Percentiles rank a stretch among this genome's conserved stretches.
Conservation (phyloP, 2,113 vertebrate genomes). For the Axis porcinus region DNA sequence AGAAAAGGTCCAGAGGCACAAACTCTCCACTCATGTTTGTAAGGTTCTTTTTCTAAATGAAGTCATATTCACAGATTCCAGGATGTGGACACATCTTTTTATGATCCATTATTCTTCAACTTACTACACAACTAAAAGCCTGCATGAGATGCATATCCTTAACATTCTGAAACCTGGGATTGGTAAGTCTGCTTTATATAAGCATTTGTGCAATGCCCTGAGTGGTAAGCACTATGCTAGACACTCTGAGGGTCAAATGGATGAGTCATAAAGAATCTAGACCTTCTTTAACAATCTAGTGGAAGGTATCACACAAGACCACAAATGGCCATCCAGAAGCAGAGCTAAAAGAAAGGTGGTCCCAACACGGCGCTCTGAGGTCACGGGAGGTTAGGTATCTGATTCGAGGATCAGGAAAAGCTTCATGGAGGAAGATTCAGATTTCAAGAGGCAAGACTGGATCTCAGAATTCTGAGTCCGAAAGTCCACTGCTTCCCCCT, state of each 20-base stretch:
- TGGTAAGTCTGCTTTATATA: not conserved
- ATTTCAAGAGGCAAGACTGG: not conserved
- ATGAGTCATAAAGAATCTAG: not conserved
- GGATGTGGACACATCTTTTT: not conserved
- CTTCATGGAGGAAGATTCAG: not conserved
- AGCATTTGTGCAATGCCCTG: not conserved
- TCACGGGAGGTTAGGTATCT: not conserved
- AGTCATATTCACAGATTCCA: not conserved
- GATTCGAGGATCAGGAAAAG: not conserved
- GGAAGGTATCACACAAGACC: not conserved
- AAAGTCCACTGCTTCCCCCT: not conserved
- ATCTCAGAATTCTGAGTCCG: not conserved
- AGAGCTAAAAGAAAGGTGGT: not conserved
- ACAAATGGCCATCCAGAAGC: not conserved
- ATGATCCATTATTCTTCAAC: not conserved
- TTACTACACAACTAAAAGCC: not conserved
- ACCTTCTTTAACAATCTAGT: not conserved
- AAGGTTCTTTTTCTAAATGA: not conserved
- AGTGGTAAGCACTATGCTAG: not conserved
- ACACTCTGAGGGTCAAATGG: not conserved
- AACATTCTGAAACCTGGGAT: not conserved
- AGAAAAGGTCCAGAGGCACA: not conserved
- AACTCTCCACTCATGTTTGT: not conserved
- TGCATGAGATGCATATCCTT: not conserved
- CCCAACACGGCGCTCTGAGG: not conserved